Evolutionary conservation across 2,113 vertebrate genomes (phyloP).

Genomic region (Brevimyrus niger): DNA sequence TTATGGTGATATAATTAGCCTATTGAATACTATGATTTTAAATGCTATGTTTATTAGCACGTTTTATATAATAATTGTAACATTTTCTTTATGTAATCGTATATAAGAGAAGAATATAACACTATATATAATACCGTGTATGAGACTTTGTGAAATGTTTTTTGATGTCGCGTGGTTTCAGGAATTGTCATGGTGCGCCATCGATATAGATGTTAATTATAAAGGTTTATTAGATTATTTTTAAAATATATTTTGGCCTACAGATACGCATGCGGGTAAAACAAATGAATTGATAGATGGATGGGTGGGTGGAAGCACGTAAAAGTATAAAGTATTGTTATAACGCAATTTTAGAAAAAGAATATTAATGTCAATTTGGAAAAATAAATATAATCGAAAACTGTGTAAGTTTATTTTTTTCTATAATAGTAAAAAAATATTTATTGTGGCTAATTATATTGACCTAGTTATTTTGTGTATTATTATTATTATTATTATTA

Average conservation of each 20-base stretch:
- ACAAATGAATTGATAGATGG: neutral
- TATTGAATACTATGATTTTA: neutral
- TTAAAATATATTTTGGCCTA: neutral
- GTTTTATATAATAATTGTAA: neutral
- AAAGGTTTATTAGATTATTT: neutral
- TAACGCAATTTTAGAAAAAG: neutral
- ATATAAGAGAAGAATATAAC: neutral
- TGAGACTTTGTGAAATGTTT: neutral
- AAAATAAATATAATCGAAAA: neutral
- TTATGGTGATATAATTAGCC: neutral
- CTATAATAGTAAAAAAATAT: neutral
- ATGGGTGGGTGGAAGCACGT: neutral
- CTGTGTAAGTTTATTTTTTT: neutral
- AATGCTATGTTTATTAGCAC: neutral
- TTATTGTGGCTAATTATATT: neutral
- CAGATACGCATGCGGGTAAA: neutral
- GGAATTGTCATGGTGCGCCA: neutral
- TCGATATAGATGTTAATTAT: neutral
- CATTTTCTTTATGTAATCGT: neutral
- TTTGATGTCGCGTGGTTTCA: neutral
- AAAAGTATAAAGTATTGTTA: neutral
- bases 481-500: neutral
- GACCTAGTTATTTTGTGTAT: neutral
- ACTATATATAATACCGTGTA: neutral
- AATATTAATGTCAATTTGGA: neutral